Conservation (phyloP, 2,888 invertebrate species). For the Anodontia alba region DNA sequence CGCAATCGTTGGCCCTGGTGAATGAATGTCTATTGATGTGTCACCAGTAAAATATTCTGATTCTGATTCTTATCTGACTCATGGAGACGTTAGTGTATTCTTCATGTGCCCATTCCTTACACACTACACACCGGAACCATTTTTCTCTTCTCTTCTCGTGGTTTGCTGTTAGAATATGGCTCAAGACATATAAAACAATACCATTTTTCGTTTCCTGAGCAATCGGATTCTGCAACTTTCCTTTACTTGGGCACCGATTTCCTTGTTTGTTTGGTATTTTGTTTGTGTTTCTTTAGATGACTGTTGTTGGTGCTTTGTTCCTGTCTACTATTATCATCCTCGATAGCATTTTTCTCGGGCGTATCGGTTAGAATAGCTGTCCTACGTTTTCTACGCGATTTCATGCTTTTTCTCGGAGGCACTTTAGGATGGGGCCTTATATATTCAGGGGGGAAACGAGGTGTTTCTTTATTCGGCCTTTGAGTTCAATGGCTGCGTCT, state of each 20-base stretch:
- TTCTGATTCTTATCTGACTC: no score
- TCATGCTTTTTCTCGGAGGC: conserved; percentile 15
- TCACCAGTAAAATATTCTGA: no score
- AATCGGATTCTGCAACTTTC: conserved; percentile 22
- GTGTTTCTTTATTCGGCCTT: no score
- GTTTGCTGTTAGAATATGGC: conserved; percentile 21
- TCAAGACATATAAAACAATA: conserved; percentile 25
- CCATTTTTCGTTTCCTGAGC: conserved; percentile 6
- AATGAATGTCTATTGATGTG: no score
- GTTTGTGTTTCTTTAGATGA: no score
- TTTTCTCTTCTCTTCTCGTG: conserved; percentile 2
- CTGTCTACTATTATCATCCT: conserved; percentile 13
- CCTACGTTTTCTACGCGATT: conserved; percentile 11
- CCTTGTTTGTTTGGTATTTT: no score
- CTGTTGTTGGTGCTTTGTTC: no score
- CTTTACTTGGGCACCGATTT: neutral
- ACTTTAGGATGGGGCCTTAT: conserved; percentile 26
- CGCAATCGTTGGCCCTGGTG: no score
- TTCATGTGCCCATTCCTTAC: no score
- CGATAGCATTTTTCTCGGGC: conserved; percentile 25
- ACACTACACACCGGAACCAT: no score
- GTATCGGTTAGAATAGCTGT: conserved; percentile 33
- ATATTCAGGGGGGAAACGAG: conserved; percentile 27
- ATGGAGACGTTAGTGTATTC: no score
- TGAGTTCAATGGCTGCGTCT: no score